phyloP scores from a whole-genome alignment of 2,797 vertebrate species.

The Dicrostonyx torquatus region DNA sequence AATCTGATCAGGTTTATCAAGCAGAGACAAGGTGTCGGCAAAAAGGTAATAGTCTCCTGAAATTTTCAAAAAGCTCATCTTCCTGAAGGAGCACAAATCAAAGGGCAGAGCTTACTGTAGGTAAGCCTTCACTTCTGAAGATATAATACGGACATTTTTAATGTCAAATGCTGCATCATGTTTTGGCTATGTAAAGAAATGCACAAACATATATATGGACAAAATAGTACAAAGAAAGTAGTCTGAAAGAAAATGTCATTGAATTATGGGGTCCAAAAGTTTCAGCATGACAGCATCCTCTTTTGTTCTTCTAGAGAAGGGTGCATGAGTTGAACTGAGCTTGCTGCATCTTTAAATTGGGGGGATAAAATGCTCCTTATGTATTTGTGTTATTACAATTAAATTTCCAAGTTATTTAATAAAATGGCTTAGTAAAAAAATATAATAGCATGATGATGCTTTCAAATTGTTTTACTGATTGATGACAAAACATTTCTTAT shows the following conservation, averaged over 20 bases:
- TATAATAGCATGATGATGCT: neutral
- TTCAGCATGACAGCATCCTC: neutral
- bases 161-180: neutral
- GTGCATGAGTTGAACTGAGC: neutral
- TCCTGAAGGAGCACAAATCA: neutral
- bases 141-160: neutral
- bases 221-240: neutral
- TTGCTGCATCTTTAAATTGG: neutral
- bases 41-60: neutral
- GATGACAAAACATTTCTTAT: neutral
- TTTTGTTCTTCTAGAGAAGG: neutral
- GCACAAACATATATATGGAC: neutral
- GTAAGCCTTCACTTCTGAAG: neutral
- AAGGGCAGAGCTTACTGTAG: neutral
- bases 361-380: neutral
- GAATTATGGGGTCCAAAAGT: neutral
- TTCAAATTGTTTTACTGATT: neutral
- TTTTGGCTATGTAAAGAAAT: slow-evolving; percentile 15
- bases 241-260: neutral
- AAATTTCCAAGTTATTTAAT: neutral
- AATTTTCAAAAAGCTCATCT: neutral
- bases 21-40: neutral
- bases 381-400: neutral
- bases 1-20: neutral
- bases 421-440: neutral